Conservation (phyloP, 2,888 invertebrate genomes). For the Orthosia gothica region DNA sequence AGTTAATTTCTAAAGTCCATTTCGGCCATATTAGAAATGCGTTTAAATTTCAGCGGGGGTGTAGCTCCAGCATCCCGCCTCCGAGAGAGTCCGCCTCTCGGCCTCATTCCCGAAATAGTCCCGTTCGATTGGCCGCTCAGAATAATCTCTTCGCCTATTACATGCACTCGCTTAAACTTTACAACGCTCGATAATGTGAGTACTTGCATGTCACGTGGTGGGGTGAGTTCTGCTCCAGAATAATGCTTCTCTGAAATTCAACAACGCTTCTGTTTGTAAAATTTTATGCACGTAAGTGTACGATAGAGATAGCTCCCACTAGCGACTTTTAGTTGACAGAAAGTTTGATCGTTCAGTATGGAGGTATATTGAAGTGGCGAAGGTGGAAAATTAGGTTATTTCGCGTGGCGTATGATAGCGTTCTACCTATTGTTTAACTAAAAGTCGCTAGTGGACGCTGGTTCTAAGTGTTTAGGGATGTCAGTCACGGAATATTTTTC, state of each 20-base stretch:
- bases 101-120: slow-evolving; percentile 81
- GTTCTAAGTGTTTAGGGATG: neutral
- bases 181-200: slow-evolving; percentile 58
- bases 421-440: too few species aligned
- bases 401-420: too few species aligned
- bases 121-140: slow-evolving; percentile 83
- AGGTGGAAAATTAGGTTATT: too few species aligned
- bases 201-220: slow-evolving; percentile 35
- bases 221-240: slow-evolving; percentile 44
- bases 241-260: slow-evolving; percentile 22
- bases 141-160: slow-evolving; percentile 84
- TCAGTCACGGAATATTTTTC: neutral
- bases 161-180: slow-evolving; percentile 73
- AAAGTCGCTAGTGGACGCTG: too few species aligned
- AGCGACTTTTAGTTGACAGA: too few species aligned
- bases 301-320: neutral
- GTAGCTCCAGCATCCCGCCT: slow-evolving; percentile 77
- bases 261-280: slow-evolving; percentile 23
- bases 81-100: slow-evolving; percentile 83
- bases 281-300: neutral
- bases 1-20: slow-evolving; percentile 69
- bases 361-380: too few species aligned
- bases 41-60: slow-evolving; percentile 76
- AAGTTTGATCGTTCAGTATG: too few species aligned
- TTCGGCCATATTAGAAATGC: slow-evolving; percentile 73